Base-by-base conservation (phyloP, 2,113 vertebrate genomes). In the Vidua macroura region DNA sequence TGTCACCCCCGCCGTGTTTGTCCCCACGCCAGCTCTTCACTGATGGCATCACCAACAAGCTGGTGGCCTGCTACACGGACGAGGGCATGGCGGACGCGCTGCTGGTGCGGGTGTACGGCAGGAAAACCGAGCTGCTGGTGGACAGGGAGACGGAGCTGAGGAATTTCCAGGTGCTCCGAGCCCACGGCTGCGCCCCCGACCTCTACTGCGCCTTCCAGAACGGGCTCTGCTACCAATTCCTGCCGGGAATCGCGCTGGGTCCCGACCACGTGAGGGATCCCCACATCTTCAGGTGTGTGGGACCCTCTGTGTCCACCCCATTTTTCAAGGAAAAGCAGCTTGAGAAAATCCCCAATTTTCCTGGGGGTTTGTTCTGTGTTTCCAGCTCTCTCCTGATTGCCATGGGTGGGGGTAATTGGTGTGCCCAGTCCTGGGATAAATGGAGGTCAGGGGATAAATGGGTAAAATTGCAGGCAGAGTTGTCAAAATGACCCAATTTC, bases 131-230 rank as follows among this genome's bases (percentile, higher is more conserved):
- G 97, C 98, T 99, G 35, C 98, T 99, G 6, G 99, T 99, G 96
- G 99, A 99, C 97, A 94, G 99, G 51, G 99, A 99, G 96, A 99
- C 98, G 30, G 99, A 99, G 97, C 98, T 99, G 93, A 98, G 98
- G 92, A 99, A 99, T 85, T 99, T 99, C 98, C 99, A 99, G 98
- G 98, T 99, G 93, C 98, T 99, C 25, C 98, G 97, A 2, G 99
- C 98, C 73, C 99, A 99, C 0, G 98, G 98, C 48, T 99, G 99
- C 0, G 99, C 99, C 46, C 99, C 99, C 3, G 98, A 98, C 66
- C 99, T 99, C 86, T 99, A 99, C 98, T 99, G 99, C 96, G 98
- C 98, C 92, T 99, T 99, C 96, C 98, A 98, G 97, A 99, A 99
- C 0, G 99, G 99, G 72, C 98, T 99, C 84, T 99, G 99, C 97